phyloP scores from a whole-genome alignment of 2,113 vertebrate species.

The Pangasianodon hypophthalmus region DNA sequence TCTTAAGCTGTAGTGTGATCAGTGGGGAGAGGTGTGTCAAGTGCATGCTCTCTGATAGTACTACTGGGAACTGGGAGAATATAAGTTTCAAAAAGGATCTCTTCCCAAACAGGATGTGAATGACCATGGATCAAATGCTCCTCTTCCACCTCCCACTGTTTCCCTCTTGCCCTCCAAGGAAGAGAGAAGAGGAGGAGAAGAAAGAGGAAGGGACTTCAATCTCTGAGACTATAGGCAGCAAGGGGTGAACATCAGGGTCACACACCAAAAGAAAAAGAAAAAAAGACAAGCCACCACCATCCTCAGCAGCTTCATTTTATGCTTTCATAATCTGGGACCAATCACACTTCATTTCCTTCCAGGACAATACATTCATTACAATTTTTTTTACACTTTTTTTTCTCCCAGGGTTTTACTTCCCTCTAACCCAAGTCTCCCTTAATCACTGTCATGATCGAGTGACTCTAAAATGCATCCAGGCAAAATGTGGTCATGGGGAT shows the following conservation, averaged over 20 bases:
- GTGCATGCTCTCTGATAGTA: conserved; percentile 11
- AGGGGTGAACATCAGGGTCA: neutral
- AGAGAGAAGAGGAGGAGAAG: conserved; percentile 4
- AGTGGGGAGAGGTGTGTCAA: conserved; percentile 1
- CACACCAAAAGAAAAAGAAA: neutral
- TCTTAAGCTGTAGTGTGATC: neutral
- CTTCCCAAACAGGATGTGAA: conserved; percentile 45
- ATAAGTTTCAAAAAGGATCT: conserved; percentile 30
- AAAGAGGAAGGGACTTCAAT: conserved; percentile 52
- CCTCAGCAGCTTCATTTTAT: neutral
- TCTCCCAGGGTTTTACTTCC: conserved; percentile 34
- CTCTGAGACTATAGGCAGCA: conserved; percentile 22
- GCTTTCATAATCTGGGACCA: conserved; percentile 25
- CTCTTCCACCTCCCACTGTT: conserved; percentile 40
- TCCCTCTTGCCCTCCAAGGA: conserved; percentile 9
- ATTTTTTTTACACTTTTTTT: conserved; percentile 24
- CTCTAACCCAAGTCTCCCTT: conserved; percentile 48
- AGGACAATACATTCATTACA: neutral
- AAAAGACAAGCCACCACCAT: neutral
- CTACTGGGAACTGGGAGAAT: conserved; percentile 11
- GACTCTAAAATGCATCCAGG: conserved; percentile 57
- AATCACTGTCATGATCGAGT: conserved; percentile 52
- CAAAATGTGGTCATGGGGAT: conserved; percentile 57
- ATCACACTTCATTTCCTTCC: neutral
- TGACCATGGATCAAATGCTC: conserved; percentile 24